Percentiles rank a stretch among this genome's conserved stretches.
Evolutionary conservation across 2,113 vertebrate genomes (phyloP).

Genomic region (mouse (Mus musculus)): GRCm39 chr1:75491501-75492000

Average conservation of each 20-base stretch:
- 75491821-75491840: background rate
- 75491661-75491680: background rate
- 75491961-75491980: background rate
- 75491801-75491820: background rate
- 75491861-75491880: background rate
- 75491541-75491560: background rate
- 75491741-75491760: background rate
- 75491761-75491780: background rate
- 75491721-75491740: background rate
- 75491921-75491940: background rate
- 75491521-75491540: background rate
- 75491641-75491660: background rate
- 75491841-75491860: background rate
- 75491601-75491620: background rate
- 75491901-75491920: background rate
- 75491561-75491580: background rate
- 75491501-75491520: background rate
- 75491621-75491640: background rate
- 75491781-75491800: too few species aligned
- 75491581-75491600: background rate
- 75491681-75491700: slow-evolving; percentile 33
- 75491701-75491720: background rate
- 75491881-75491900: background rate
- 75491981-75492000: background rate
- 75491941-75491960: background rate